These are phyloP conservation scores for Poecile atricapillus DNA, from an alignment of 2,113 vertebrate species.

Conservation along the genomic window DNA sequence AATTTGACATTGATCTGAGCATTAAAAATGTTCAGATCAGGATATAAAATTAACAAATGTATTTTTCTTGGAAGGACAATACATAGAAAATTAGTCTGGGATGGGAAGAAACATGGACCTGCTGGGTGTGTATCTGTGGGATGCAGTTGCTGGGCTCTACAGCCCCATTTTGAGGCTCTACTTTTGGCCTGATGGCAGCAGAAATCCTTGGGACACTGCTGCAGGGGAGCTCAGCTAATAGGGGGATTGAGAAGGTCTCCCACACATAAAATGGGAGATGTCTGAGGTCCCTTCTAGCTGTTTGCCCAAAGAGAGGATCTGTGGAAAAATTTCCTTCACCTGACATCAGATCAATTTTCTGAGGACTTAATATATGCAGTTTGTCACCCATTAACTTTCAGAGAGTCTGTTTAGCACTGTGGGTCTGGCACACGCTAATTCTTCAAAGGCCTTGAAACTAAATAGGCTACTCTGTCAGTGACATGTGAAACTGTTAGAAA, in stretches of 20 bases:
- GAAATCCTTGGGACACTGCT: not conserved
- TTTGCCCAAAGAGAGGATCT: not conserved
- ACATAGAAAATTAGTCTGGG: not conserved
- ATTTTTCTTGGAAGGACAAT: not conserved
- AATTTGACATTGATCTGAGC: not conserved
- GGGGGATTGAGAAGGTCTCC: not conserved
- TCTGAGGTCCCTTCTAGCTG: not conserved
- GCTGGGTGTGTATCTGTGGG: not conserved
- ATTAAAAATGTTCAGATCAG: not conserved
- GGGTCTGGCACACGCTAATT: not conserved
- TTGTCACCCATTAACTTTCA: conserved; percentile 32
- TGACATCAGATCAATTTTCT: not conserved
- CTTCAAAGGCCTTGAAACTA: conserved; percentile 35
- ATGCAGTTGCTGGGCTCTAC: not conserved
- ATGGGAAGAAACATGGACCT: not conserved
- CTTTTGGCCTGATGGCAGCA: not conserved
- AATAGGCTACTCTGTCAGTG: conserved; percentile 45
- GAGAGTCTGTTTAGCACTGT: not conserved
- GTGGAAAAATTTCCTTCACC: not conserved
- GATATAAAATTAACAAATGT: not conserved
- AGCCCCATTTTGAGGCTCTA: not conserved
- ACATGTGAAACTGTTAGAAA: not conserved
- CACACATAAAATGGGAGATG: not conserved
- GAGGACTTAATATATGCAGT: not conserved
- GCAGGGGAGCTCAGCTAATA: not conserved